A percentile compares a stretch with the other conserved stretches of the same genome.
phyloP scores from a whole-genome alignment of 2,888 invertebrate genomes.

The Synergus japonicus region DNA sequence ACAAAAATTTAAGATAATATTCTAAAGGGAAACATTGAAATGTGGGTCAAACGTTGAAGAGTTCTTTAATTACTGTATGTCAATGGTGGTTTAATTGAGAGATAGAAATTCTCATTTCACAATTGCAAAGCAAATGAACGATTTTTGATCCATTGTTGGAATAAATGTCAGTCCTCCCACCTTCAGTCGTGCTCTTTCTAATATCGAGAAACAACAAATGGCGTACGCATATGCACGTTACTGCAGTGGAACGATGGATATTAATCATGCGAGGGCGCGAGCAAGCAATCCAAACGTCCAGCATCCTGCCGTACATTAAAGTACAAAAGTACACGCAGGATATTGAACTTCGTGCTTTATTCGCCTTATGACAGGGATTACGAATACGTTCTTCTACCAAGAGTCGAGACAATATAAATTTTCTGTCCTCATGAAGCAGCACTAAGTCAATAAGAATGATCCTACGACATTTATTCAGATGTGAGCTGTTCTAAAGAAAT shows the following conservation, averaged over 20 bases:
- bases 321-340: constrained; percentile 53
- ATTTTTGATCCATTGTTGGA: constrained; percentile 42
- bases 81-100: constrained; percentile 25
- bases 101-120: constrained; percentile 2
- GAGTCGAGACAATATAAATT: constrained; percentile 31
- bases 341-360: constrained; percentile 42
- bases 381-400: constrained; percentile 26
- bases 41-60: neutral
- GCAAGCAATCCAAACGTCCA: constrained; percentile 50
- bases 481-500: neutral
- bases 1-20: neutral
- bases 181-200: constrained; percentile 59
- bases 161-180: constrained; percentile 55
- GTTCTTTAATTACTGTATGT: neutral
- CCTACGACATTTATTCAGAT: constrained; percentile 34
- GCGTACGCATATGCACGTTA: constrained; percentile 55
- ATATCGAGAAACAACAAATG: constrained; percentile 60
- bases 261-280: constrained; percentile 60
- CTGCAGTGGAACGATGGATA: constrained; percentile 57
- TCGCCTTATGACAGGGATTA: constrained; percentile 30
- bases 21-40: neutral
- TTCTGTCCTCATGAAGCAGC: constrained; percentile 10
- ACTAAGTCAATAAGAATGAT: constrained; percentile 13
- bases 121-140: constrained; percentile 22
- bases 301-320: constrained; percentile 56